phyloP scores from a whole-genome alignment of 2,113 vertebrate genomes.

The Dipodomys stephensi region DNA sequence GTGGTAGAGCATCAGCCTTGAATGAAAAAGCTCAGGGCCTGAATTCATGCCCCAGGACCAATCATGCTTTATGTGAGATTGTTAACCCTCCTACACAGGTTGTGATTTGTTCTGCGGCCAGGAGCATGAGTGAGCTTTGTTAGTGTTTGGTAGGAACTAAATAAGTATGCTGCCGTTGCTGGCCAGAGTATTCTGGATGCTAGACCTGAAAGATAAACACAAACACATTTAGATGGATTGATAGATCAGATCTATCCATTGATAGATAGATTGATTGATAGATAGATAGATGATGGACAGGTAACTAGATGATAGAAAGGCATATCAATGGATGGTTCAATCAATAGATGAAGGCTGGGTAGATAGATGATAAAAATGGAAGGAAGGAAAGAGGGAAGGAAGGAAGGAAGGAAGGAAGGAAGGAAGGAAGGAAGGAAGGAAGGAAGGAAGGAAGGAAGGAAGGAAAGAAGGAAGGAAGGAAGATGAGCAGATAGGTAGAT shows the following conservation, averaged over 20 bases:
- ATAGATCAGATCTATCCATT: neutral
- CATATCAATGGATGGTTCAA: too few relatives aligned
- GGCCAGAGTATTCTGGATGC: neutral
- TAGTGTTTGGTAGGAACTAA: neutral
- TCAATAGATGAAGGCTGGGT: too few relatives aligned
- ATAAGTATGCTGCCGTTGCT: neutral
- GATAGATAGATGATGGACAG: neutral
- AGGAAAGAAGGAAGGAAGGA: too few relatives aligned
- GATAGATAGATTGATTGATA: neutral
- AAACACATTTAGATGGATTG: neutral
- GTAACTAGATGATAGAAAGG: too few relatives aligned
- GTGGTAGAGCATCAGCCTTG: too few relatives aligned
- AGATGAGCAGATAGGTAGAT: too few relatives aligned
- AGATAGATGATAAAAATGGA: too few relatives aligned
- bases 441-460: too few relatives aligned
- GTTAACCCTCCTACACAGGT: neutral
- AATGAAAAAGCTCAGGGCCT: too few relatives aligned
- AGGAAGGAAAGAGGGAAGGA: too few relatives aligned
- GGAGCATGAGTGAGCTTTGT: neutral
- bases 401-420: too few relatives aligned
- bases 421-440: too few relatives aligned
- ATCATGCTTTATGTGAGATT: neutral
- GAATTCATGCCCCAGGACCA: neutral
- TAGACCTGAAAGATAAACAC: neutral
- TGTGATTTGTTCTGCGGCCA: neutral